A percentile compares a stretch with the other conserved stretches of the same genome.
Conservation (phyloP, 2,113 vertebrate genomes). For the Noctilio leporinus region DNA sequence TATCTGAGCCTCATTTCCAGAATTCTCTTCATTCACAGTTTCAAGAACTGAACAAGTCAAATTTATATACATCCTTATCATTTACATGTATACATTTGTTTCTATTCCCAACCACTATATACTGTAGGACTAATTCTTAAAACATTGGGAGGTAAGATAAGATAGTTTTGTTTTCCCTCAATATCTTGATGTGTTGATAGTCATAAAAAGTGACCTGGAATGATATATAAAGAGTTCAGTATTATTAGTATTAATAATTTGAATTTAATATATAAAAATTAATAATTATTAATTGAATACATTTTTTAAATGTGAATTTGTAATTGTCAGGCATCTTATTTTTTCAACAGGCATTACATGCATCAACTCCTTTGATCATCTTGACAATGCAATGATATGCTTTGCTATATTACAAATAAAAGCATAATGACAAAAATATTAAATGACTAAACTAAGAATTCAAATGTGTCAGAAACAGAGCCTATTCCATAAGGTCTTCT, state of each 20-base stretch:
- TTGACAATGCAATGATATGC: background rate
- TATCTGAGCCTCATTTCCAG: background rate
- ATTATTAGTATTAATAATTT: background rate
- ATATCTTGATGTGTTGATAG: background rate
- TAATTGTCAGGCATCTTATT: background rate
- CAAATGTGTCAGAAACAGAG: background rate
- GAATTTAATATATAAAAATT: background rate
- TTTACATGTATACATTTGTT: background rate
- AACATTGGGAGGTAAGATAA: background rate
- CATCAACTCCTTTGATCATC: background rate
- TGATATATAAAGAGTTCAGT: background rate
- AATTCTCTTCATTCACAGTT: background rate
- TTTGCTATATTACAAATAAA: background rate
- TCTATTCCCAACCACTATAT: background rate
- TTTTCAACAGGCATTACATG: background rate
- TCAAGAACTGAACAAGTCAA: background rate
- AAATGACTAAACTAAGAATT: background rate
- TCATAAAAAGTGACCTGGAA: background rate
- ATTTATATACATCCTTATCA: background rate
- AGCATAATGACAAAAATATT: background rate
- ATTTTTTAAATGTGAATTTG: background rate
- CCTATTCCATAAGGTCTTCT: background rate
- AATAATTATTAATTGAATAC: background rate
- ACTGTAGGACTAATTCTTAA: background rate
- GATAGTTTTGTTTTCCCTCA: background rate